These are phyloP conservation scores for Lophura swinhoii DNA, from an alignment of 2,797 vertebrate species.

Conservation along the genomic window DNA sequence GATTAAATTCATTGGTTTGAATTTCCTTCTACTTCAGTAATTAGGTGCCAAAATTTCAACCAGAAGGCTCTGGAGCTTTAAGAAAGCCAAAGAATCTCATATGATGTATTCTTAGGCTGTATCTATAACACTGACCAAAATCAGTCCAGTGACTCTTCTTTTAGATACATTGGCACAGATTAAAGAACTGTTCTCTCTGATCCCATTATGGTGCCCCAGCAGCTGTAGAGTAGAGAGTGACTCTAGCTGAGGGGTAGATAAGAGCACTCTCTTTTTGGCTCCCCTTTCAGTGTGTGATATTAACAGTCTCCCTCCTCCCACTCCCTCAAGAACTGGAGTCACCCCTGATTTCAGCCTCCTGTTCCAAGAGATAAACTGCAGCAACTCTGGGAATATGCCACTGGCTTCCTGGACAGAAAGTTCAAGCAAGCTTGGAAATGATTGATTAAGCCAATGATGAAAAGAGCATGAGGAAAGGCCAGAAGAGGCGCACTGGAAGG, in stretches of 20 bases:
- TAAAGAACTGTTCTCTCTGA: not conserved
- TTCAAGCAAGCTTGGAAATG: not conserved
- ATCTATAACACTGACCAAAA: not conserved
- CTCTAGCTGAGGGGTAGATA: not conserved
- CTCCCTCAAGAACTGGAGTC: not conserved
- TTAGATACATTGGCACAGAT: not conserved
- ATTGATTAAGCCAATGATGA: not conserved
- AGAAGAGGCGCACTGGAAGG: not conserved
- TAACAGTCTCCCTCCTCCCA: not conserved
- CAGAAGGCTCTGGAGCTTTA: not conserved
- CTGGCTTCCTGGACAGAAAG: not conserved
- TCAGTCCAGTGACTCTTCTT: not conserved
- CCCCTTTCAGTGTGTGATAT: not conserved
- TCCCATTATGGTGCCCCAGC: not conserved
- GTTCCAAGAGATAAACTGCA: not conserved
- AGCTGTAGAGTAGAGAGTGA: not conserved
- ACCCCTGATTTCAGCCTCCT: not conserved
- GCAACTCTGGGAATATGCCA: not conserved
- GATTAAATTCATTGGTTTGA: not conserved
- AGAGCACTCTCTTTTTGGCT: not conserved
- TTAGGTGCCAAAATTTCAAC: not conserved
- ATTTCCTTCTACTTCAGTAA: not conserved
- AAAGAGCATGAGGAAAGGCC: not conserved
- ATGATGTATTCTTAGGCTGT: not conserved
- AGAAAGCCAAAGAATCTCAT: not conserved